Evolutionary conservation across 2,888 invertebrate genomes (phyloP), one percentile per base, ranked within the genome.

Genomic region (Trachelus tabidus): DNA sequence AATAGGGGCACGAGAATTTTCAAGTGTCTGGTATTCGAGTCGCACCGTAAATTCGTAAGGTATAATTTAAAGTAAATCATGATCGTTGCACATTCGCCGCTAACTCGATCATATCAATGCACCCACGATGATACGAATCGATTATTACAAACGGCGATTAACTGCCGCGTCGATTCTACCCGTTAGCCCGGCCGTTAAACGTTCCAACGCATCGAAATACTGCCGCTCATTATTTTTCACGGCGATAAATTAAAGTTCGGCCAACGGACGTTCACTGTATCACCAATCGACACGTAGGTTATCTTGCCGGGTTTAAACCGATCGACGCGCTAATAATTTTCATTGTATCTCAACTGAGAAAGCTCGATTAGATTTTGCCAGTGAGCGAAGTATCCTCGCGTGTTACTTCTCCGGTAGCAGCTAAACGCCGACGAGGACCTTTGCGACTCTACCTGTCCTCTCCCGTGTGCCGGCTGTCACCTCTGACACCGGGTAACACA

Each of bases 1-100:
- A 90, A 87, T 82, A 91, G 85, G 77, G 89, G 86, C 74, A 85
- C 84, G 81, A 90, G 85, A 81, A 88, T 84, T 84, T 85, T 86
- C 80, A 85, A 83, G 83, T 86, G 83, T 85, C 85, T 88, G 73
- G 85, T 82, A 76, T 85, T 87, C 79, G 83, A 80, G 80, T 84
- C 83, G 84, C 84, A 87, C 83, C 86, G 80, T 77, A 79, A 84
- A 84, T 85, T 85, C 82, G 85, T 84, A 80, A 86, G 81, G 84
- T 86, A 85, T 84, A 87, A 85, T 83, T 87, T 86, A 80, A 88
- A 85, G 83, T 86, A 83, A 87, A 89, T 89, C 90, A 90, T 90
- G 87, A 87, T 90, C 87, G 85, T 86, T 86, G 86, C 85, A 86
- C 88, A 85, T 79, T 79, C 77, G 79, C 77, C 76, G 68, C 73